Base-by-base conservation (phyloP, 2,113 vertebrate genomes). In the Lamprologus callipterus region DNA sequence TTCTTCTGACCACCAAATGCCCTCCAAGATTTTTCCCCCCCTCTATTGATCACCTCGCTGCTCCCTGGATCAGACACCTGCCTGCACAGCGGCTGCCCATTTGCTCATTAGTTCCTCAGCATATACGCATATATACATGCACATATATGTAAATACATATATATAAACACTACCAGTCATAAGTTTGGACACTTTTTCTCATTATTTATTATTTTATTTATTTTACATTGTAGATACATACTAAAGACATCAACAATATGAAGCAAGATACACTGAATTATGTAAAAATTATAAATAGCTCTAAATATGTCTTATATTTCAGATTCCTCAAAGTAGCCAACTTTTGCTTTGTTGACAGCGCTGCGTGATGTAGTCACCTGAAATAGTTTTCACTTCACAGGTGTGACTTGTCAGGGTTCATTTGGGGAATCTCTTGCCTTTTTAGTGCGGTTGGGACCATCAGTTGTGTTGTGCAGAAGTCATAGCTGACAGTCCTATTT, bases 11-110 rank as follows among this genome's bases (percentile, higher is more conserved):
- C 86, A 85, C 33, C 5, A 33, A 58, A 73, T 9, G 28, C 68
- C 82, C 81, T 79, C 47, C 2, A 9, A 40, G 54, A 45, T 12
- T 80, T 85, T 85, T n/a, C 1, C 51, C 42, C 42, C 13, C 35
- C 84, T 68, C 23, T 57, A 80, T 88, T 89, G 81, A 92, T 93
- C 73, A 35, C 51, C 31, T 65, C 7, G 3, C 80, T 51, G 42
- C 55, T 60, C 80, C 16, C 5, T 7, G 83, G 80, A 89, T 91
- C 88, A 82, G 68, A 85, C 91, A 91, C 82, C 91, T 91, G 90
- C 81, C 53, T 37, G 40, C 85, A 87, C 90, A 92, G 89, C 88
- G 85, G 90, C 91, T 92, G 73, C 85, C 82, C 70, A 58, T 90
- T 92, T 88, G 80, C 86, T 91, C 89, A 91, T 91, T 87, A 90